Evolutionary conservation across 2,888 invertebrate genomes (phyloP), one percentile per base, ranked within the genome.

Genomic region (Tetranychus truncatus): DNA sequence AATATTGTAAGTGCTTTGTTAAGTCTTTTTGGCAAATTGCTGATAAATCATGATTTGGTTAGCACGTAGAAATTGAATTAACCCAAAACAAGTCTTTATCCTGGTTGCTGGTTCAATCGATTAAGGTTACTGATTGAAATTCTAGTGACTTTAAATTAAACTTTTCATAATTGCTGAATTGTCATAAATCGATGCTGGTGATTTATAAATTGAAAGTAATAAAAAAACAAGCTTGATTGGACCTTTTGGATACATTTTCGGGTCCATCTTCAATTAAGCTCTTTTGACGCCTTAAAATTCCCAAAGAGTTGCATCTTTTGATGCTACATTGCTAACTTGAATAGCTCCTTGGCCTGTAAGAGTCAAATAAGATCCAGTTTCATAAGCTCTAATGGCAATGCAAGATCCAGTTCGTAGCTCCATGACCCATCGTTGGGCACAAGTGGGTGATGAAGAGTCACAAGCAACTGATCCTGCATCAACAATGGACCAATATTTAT

Each of bases 401-500:
- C 46, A 66, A 8, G 71, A 73, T 5, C 74, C 76, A 44, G 44
- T 77, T 21, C 76, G 45, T 21, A 77, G 72, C 69, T 77, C 77
- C n/a, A 77, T 66, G 15, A 77, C 66, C 66, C 72, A 77, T 65
- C 71, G 76, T 73, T 77, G 77, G 9, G 76, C 77, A 74, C 76
- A 76, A 55, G 73, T 65, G 74, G 91, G 91, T 80, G 89, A 88
- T 21, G 92, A 89, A 24, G 86, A 83, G 81, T 92, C 92, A 45
- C 90, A 88, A 83, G 94, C 95, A 77, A 92, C 91, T 65, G 89
- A 87, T 76, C 95, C 89, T 11, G 79, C 78, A 80, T 89, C 89
- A 82, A 91, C 91, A 75, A 91, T 89, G 83, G 91, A 89, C 94
- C 95, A 95, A 85, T 93, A 96, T 83, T 92, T 92, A 81, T 91